Base-by-base conservation (phyloP, 1,140 invertebrate species). In the Drosophila erecta region DNA sequence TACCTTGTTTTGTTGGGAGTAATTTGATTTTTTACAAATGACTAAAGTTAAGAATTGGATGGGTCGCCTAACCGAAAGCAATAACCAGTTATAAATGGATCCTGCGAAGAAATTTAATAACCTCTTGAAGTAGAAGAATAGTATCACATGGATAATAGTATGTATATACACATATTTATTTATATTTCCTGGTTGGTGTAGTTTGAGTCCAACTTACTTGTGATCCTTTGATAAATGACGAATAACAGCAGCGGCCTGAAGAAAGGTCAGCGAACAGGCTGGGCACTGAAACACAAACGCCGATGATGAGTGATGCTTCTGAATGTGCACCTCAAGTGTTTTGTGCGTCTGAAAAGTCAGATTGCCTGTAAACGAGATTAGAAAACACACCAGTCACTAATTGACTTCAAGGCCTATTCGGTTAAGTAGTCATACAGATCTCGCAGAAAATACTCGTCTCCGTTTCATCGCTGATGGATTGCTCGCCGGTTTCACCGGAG, bases 221-320 rank as follows among this genome's bases (percentile, higher is more conserved):
- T 95, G 94, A 83, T 95, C 94, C 93, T 95, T 96, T 57, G 94
- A 94, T 8, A 96, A 92, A 93, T 96, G 95, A n/a, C 95, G 93
- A 79, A 95, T 95, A 5, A 96, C 95, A 77, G 95, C 94, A 94
- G 95, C 95, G 0, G 94, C 93, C 72, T 95, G 95, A 37, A 95
- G 93, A 91, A 96, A 96, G 65, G 94, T 94, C 60, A 94, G 94
- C n/a, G 94, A 91, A 83, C 95, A 96, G 62, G 94, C 94, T 11
- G 95, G 95, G 83, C 95, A 96, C 12, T 94, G 94, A 85, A 95
- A 96, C 4, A 95, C 94, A 43, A 94, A 91, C 38, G 94, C 92
- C 47, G 94, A 94, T n/a, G 94, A 93, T 44, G 94, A 93, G 83
- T 96, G 95, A 90, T 95, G 93, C 67, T 94, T 94, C 85, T 95